Base-by-base conservation (phyloP, 2,888 invertebrate genomes). In the Acronicta aceris region DNA sequence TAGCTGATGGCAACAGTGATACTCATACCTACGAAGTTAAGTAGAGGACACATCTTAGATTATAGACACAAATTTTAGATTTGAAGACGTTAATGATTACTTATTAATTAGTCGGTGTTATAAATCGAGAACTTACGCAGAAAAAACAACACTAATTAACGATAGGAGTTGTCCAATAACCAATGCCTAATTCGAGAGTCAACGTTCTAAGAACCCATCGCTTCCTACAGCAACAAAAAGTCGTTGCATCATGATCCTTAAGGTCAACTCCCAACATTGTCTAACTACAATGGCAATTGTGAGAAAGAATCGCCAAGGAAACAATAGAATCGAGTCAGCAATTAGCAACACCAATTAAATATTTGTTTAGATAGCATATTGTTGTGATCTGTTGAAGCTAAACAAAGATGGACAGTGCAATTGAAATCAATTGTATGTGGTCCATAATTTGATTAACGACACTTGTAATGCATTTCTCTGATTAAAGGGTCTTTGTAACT, bases 261-360 rank as follows among this genome's bases (percentile, higher is more conserved):
- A 90, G 93, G 94, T 92, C 93, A 89, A 81, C 89, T 94, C 94
- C 89, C 94, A 94, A 94, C 91, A 93, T 93, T 93, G 93, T 93
- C 81, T 86, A 70, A 82, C 84, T 78, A 94, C 94, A 94, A 94
- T 93, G 85, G 92, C 91, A 89, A 93, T 94, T 94, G 94, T 93
- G 90, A 87, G 91, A 93, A 90, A 87, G 91, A 90, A 89, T 88
- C 86, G 80, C 84, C 84, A 80, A 64, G 78, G 65, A 81, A 85
- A 94, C 93, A 94, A 94, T 94, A 84, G 90, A 76, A 84, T 76
- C 82, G 74, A 85, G 84, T 88, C 86, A 83, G 89, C 91, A 93
- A 94, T 94, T 94, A 94, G 89, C 84, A 84, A 84, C 78, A 81
- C 86, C 85, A 93, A 92, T 93, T 93, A 92, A 89, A 90, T 90